phyloP scores from a whole-genome alignment of 2,888 invertebrate genomes.

The Gymnoscelis rufifasciata region DNA sequence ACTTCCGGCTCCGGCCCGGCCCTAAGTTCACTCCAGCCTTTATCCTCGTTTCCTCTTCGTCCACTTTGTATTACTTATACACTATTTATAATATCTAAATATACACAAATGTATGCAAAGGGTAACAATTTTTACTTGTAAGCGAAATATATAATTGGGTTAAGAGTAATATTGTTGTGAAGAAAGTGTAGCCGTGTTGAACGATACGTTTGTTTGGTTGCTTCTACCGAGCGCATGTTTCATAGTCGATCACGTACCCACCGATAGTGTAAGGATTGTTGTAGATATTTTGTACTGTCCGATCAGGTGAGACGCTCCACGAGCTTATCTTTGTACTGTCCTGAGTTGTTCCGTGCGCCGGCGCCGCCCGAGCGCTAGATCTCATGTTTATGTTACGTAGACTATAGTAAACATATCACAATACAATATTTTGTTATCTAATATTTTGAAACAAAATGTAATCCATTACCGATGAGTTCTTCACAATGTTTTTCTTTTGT shows the following conservation, averaged over 20 bases:
- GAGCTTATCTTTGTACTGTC: conserved; percentile 26
- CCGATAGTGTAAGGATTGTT: conserved; percentile 46
- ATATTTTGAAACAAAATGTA: conserved; percentile 12
- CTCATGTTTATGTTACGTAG: conserved; percentile 20
- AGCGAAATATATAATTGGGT: conserved; percentile 42
- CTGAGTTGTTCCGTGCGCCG: conserved; percentile 17
- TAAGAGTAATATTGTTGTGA: conserved; percentile 38
- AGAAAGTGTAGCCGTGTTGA: conserved; percentile 24
- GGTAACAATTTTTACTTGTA: conserved; percentile 46
- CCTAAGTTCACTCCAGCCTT: conserved; percentile 16
- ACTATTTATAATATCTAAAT: conserved; percentile 33
- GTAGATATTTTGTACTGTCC: conserved; percentile 40
- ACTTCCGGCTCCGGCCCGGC: background rate
- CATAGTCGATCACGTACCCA: conserved; percentile 39
- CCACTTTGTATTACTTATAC: conserved; percentile 36
- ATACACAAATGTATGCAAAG: conserved; percentile 48
- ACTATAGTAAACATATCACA: conserved; percentile 31
- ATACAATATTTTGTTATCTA: conserved; percentile 20
- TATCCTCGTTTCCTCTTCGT: conserved; percentile 43
- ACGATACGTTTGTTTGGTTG: conserved; percentile 36
- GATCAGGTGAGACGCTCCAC: conserved; percentile 24
- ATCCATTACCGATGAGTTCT: conserved; percentile 1
- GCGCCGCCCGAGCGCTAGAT: conserved; percentile 7
- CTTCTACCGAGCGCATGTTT: conserved; percentile 50
- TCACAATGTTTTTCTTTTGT: conserved; percentile 3